Conservation (phyloP, 2,797 vertebrate species). For the Rhinatrema bivittatum region DNA sequence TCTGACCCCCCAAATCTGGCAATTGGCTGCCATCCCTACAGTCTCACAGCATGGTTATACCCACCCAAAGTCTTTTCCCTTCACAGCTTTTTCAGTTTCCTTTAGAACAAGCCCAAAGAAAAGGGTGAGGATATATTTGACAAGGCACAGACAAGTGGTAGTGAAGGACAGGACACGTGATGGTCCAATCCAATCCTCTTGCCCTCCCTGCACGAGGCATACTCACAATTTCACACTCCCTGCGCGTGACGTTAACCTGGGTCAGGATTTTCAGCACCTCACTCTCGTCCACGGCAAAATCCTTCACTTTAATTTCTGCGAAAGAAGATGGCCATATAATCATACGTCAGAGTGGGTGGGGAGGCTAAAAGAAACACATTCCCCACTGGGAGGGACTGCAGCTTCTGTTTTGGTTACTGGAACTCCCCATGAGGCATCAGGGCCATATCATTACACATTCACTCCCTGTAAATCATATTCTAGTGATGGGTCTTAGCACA, state of each 20-base stretch:
- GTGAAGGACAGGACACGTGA: accelerated
- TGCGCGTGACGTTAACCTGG: slow-evolving; percentile 84
- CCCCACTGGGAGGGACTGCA: background rate
- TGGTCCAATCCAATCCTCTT: no score
- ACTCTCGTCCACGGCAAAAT: slow-evolving; percentile 69
- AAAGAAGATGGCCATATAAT: accelerated
- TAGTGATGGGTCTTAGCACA: no score
- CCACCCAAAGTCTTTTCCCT: no score
- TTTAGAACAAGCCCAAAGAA: no score
- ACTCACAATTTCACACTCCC: slow-evolving; percentile 87
- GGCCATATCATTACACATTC: background rate
- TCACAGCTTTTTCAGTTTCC: no score
- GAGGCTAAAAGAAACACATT: background rate
- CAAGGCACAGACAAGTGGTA: accelerated
- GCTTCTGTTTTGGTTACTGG: background rate
- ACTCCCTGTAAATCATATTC: accelerated
- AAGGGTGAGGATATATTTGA: no score
- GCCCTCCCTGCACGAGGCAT: no score
- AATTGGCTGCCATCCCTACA: no score
- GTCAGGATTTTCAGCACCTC: slow-evolving; percentile 81
- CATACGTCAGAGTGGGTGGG: accelerated
- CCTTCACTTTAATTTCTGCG: slow-evolving; percentile 76
- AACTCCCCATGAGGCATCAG: background rate
- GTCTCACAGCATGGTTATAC: no score
- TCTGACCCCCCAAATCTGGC: no score